Base-by-base conservation (phyloP, 2,888 invertebrate species). In the Ennomos fuscantarius region DNA sequence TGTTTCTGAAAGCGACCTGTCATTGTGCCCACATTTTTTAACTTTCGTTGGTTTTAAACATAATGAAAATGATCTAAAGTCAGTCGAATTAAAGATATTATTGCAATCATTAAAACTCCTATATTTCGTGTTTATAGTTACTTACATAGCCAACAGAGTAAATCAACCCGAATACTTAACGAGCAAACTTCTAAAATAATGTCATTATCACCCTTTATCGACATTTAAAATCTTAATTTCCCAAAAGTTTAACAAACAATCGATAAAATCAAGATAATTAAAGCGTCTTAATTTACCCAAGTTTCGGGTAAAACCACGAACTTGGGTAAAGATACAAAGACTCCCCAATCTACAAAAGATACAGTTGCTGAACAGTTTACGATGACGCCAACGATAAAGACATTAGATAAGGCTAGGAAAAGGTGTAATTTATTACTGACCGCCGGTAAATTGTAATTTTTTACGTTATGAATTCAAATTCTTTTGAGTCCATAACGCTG, bases 371-470 rank as follows among this genome's bases (percentile, higher is more conserved):
- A 50, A 53, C 64, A 55, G 57, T 65, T 67, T 63, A 63, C 54
- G 52, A 63, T 62, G 67, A n/a, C 54, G 63, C 58, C 59, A 52
- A 53, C 56, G 64, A 66, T 63, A 37, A 50, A 34, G 52, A 33
- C 45, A 53, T 41, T 36, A 47, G 65, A 63, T 65, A 63, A 61
- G 47, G 39, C 42, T 46, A 58, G 46, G 55, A 49, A 45, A 41
- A 61, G 62, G 57, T 55, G 35, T 52, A 40, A 66, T 57, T 62
- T 66, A 64, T 60, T 37, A 46, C 57, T 41, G 48, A 41, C 43
- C 41, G 47, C 11, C 11, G 44, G 49, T 62, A 60, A 66, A 60
- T 62, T 60, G 41, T 34, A 36, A 55, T n/a, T n/a, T n/a, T n/a
- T n/a, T n/a, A n/a, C n/a, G n/a, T n/a, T n/a, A n/a, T n/a, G n/a